Base-by-base conservation (phyloP, 2,797 vertebrate species). In the Cirrhinus molitorella region DNA sequence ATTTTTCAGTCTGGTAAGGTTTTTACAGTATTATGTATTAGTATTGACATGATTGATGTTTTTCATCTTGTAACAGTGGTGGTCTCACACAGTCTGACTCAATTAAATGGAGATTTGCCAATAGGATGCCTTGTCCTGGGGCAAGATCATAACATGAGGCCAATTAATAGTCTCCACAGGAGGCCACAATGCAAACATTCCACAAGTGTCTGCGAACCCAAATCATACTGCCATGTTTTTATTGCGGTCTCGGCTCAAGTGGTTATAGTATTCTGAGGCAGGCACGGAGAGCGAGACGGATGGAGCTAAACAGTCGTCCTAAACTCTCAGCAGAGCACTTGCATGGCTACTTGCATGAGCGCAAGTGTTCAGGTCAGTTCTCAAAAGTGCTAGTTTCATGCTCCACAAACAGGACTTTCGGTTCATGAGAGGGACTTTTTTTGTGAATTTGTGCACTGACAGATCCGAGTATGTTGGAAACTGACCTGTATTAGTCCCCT, bases 111-210 rank as follows among this genome's bases (percentile, higher is more conserved):
- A 83, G 61, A 51, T 67, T 34, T 73, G 83, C 81, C 82, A 85
- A 74, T 87, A 47, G n/a, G 67, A 84, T 80, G 70, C 74, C 53
- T 81, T 47, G 28, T 40, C 81, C 73, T 70, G 43, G n/a, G 78
- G 70, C n/a, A 63, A 74, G 71, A 79, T 84, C 70, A 86, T 79
- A 85, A 88, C 71, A 78, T 65, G 55, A 25, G 55, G 19, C 49
- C 78, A 85, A 87, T 89, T 85, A 87, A 88, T 76, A 51, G 66
- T 34, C 76, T 83, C 23, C 74, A 81, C 66, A 31, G 81, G 84
- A 85, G 85, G 83, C 84, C 74, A 80, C 68, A 85, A 87, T 88
- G 83, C 83, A 88, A 88, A 88, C 89, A 89, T 89, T 90, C 86
- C 85, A 80, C 65, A 78, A 79, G 77, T 80, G 53, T 76, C 67